Evolutionary conservation across 2,888 invertebrate genomes (phyloP), one percentile per base, ranked within the genome.

Genomic region (Physocephala rufipes): DNA sequence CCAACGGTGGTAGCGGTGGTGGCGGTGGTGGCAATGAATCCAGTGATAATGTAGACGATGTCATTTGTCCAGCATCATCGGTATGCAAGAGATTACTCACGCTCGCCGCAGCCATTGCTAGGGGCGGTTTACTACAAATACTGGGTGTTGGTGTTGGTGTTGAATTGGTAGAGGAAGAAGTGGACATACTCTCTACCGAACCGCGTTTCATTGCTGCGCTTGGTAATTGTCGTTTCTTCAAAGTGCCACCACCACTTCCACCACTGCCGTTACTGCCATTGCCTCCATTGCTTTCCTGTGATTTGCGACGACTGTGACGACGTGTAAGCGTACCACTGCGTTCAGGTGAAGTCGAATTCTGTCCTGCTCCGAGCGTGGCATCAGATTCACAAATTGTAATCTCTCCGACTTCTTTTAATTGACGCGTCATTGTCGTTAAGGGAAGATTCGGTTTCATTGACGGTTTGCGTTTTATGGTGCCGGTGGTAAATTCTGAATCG

Each of bases 371-470:
- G 4, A 68, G 71, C 7, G 21, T 19, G 3, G 66, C 30, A 21
- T 67, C 67, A 75, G 88, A 88, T 71, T 89, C 87, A 19, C 87
- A 84, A 53, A 83, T 81, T 12, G 83, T 87, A 2, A 91, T 92
- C 81, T 95, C 94, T 1, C 92, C 94, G 47, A 84, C 95, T 84
- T 96, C 95, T 81, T 95, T 95, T 71, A 96, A 87, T 81, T 95
- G 95, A 16, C 96, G 89, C 1, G 96, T 96, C 87, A 95, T 96
- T 82, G 94, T 93, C 2, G 96, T 96, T 75, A 96, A 85, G 0
- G 96, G 96, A 64, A 96, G 90, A 86, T 95, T 95, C 9, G 96
- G 95, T 84, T 94, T 94, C 92, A 95, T 93, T 21, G 95, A 94
- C 0, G 96, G 96, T 83, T 96, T 96, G 61, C 96, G 89, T 84